Evolutionary conservation across 2,113 vertebrate species (phyloP).

Genomic region (Dolichallabes microphthalmus): DNA sequence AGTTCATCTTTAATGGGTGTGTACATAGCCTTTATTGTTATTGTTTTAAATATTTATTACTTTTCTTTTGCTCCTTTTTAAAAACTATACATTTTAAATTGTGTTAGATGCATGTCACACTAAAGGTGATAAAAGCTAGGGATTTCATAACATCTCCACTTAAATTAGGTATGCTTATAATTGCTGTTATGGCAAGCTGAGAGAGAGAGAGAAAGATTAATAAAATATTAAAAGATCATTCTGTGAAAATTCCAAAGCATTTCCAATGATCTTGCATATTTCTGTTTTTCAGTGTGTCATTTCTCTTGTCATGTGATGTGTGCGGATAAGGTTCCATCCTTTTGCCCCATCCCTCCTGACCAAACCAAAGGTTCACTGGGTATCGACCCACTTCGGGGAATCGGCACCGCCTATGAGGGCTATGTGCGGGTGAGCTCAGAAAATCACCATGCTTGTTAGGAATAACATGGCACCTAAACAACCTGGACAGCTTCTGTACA

Average conservation of each 20-base stretch:
- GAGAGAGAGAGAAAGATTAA: not conserved
- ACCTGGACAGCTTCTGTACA: not conserved
- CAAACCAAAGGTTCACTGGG: slow-evolving; percentile 94
- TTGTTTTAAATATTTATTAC: not conserved
- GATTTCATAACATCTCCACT: not conserved
- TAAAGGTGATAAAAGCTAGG: not conserved
- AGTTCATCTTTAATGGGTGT: no score
- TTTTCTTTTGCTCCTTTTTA: no score
- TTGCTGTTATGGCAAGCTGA: not conserved
- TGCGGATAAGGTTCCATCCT: slow-evolving; percentile 93
- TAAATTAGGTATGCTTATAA: not conserved
- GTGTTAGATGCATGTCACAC: not conserved
- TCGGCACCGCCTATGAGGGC: slow-evolving; percentile 94
- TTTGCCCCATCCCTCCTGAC: slow-evolving; percentile 92
- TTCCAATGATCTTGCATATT: not conserved
- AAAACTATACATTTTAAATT: no score
- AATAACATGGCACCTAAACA: not conserved
- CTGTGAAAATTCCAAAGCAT: not conserved
- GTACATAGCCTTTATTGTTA: no score
- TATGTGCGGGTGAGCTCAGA: slow-evolving; percentile 83
- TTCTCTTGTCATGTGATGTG: slow-evolving; percentile 98
- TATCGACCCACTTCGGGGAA: slow-evolving; percentile 93
- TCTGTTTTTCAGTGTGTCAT: slow-evolving; percentile 79
- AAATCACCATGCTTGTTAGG: not conserved
- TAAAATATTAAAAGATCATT: no score